phyloP scores from a whole-genome alignment of 2,797 vertebrate species.

The Bovichtus variegatus region DNA sequence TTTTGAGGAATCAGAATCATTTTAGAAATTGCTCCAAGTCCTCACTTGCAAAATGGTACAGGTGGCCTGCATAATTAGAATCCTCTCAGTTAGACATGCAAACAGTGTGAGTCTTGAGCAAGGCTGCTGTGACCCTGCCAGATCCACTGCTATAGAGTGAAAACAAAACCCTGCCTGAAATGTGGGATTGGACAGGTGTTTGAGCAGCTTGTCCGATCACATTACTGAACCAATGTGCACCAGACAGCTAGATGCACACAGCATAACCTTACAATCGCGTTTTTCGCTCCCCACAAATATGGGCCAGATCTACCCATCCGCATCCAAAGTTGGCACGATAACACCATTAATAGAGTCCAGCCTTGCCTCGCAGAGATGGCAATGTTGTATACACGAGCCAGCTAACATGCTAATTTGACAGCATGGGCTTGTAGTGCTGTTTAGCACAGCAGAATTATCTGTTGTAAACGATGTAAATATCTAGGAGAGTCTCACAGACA shows the following conservation, averaged over 20 bases:
- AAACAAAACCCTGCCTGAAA: conserved; percentile 83
- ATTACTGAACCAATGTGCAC: conserved; percentile 87
- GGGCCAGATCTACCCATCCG: conserved; percentile 75
- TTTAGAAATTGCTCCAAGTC: conserved; percentile 54
- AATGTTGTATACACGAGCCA: conserved; percentile 65
- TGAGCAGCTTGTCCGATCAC: conserved; percentile 85
- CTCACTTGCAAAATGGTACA: conserved; percentile 71
- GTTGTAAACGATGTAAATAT: conserved; percentile 82
- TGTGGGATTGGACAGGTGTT: conserved; percentile 86
- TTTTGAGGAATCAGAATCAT: conserved; percentile 44
- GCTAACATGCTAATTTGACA: conserved; percentile 83
- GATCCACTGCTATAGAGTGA: conserved; percentile 82
- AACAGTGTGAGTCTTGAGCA: conserved; percentile 84
- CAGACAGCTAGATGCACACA: conserved; percentile 86
- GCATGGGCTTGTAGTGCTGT: conserved; percentile 70
- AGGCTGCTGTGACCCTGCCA: conserved; percentile 81
- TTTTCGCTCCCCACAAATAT: conserved; percentile 78
- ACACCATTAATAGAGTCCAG: conserved; percentile 77
- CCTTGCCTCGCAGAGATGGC: conserved; percentile 71
- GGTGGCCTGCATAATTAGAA: conserved; percentile 79
- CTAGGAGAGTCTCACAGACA: conserved; percentile 80
- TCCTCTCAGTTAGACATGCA: conserved; percentile 78
- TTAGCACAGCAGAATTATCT: conserved; percentile 75
- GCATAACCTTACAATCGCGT: conserved; percentile 90
- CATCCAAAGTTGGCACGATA: conserved; percentile 77